A percentile compares a stretch with the other conserved stretches of the same genome.
phyloP scores from a whole-genome alignment of 1,140 invertebrate species.

The Euglossa dilemma region DNA sequence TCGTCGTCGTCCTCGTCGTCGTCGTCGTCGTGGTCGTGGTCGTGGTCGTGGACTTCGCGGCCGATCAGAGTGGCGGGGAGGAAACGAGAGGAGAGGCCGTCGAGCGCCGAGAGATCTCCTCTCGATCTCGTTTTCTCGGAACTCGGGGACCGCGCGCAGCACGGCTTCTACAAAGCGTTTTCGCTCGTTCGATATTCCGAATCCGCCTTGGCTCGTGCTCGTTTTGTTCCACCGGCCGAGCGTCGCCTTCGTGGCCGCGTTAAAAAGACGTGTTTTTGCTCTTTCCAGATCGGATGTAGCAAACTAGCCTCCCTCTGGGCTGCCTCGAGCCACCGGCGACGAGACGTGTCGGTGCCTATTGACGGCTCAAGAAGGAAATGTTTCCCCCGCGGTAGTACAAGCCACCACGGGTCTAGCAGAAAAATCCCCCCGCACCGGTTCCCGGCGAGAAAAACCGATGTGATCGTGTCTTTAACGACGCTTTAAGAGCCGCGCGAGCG shows the following conservation, averaged over 20 bases:
- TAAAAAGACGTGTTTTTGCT: slow-evolving; percentile 71
- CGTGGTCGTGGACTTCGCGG: slow-evolving; percentile 9
- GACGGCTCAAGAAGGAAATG: slow-evolving; percentile 66
- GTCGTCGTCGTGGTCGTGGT: too few species aligned
- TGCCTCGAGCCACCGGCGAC: slow-evolving; percentile 32
- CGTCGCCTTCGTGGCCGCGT: slow-evolving; percentile 58
- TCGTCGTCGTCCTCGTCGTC: too few species aligned
- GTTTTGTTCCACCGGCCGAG: slow-evolving; percentile 62
- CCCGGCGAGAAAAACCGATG: slow-evolving; percentile 32
- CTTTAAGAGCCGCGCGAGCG: slow-evolving; percentile 38
- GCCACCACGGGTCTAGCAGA: slow-evolving; percentile 10
- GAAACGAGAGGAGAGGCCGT: background rate
- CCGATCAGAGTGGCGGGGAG: background rate
- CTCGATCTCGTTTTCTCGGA: slow-evolving; percentile 73
- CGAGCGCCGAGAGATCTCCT: slow-evolving; percentile 48
- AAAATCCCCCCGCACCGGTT: slow-evolving; percentile 23
- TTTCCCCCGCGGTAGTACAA: slow-evolving; percentile 51
- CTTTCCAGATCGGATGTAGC: slow-evolving; percentile 38
- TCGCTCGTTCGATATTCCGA: slow-evolving; percentile 74
- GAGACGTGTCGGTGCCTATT: slow-evolving; percentile 64
- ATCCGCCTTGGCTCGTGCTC: slow-evolving; percentile 67
- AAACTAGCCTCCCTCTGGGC: slow-evolving; percentile 45
- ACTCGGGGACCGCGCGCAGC: slow-evolving; percentile 53
- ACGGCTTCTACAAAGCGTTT: slow-evolving; percentile 73
- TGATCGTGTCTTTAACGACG: slow-evolving; percentile 51